Conservation (phyloP, 2,797 vertebrate species). For the Cossypha dichroa region DNA sequence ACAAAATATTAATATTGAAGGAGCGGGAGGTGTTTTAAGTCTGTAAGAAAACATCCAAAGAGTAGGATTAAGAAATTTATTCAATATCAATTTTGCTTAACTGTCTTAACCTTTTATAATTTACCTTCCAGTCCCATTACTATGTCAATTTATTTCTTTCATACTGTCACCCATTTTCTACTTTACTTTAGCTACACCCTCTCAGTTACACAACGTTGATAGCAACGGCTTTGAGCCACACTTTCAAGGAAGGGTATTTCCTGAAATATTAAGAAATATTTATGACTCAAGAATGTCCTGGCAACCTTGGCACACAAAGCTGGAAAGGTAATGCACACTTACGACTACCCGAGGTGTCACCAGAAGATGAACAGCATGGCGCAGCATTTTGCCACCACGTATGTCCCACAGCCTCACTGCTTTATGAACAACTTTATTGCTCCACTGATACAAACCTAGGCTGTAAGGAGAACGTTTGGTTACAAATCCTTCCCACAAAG, state of each 20-base stretch:
- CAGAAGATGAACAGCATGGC: conserved; percentile 87
- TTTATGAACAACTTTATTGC: conserved; percentile 85
- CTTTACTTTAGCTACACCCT: background rate
- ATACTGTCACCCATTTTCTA: background rate
- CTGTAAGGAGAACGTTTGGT: conserved; percentile 72
- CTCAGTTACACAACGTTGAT: background rate
- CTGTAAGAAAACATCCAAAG: background rate
- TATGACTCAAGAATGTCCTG: fast-evolving
- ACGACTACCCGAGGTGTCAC: conserved; percentile 94
- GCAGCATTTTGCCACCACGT: conserved; percentile 83
- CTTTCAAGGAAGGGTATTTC: background rate
- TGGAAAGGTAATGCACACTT: conserved; percentile 58
- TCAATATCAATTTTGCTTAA: background rate
- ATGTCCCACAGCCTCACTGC: conserved; percentile 88
- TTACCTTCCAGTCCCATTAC: background rate
- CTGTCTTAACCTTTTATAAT: background rate
- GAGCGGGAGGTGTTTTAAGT: fast-evolving
- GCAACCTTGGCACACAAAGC: background rate
- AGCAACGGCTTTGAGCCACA: background rate
- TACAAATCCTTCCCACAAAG: background rate
- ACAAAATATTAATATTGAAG: background rate
- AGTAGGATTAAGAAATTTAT: background rate
- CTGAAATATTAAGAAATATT: background rate
- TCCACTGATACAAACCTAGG: conserved; percentile 96
- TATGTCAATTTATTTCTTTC: background rate